These are phyloP conservation scores for Acleris sparsana DNA, from an alignment of 2,888 invertebrate genomes.

Conservation along the genomic window DNA sequence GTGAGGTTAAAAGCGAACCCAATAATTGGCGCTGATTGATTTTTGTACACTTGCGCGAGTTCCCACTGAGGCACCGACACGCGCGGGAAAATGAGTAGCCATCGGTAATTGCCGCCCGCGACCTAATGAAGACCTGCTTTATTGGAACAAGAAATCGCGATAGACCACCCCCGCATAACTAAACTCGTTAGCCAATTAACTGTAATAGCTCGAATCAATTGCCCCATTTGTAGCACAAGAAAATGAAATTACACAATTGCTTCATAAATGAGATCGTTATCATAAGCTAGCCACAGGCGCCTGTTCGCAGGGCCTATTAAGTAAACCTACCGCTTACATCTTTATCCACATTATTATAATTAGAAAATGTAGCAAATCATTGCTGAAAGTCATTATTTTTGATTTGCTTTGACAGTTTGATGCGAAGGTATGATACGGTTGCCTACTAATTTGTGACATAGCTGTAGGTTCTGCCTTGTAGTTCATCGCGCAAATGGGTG, in stretches of 20 bases:
- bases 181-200: conserved; percentile 63
- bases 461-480: conserved; percentile 48
- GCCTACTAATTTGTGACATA: conserved; percentile 54
- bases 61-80: conserved; percentile 68
- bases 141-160: conserved; percentile 76
- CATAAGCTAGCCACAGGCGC: conserved; percentile 18
- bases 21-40: conserved; percentile 60
- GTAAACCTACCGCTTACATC: conserved; percentile 36
- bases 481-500: conserved; percentile 62
- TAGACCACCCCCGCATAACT: conserved; percentile 56
- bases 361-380: conserved; percentile 75
- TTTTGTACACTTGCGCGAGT: conserved; percentile 69
- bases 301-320: conserved; percentile 13
- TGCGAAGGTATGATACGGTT: conserved; percentile 24
- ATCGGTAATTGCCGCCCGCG: conserved; percentile 58
- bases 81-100: conserved; percentile 53
- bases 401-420: conserved; percentile 49
- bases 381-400: conserved; percentile 65
- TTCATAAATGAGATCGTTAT: conserved; percentile 36
- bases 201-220: conserved; percentile 61
- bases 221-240: conserved; percentile 52
- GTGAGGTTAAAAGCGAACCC: neutral
- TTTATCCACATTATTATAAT: conserved; percentile 61
- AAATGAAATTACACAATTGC: conserved; percentile 45
- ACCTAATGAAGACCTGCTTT: conserved; percentile 67